These are phyloP conservation scores for Serilophus lunatus DNA, from an alignment of 2,113 vertebrate genomes.

Conservation along the genomic window DNA sequence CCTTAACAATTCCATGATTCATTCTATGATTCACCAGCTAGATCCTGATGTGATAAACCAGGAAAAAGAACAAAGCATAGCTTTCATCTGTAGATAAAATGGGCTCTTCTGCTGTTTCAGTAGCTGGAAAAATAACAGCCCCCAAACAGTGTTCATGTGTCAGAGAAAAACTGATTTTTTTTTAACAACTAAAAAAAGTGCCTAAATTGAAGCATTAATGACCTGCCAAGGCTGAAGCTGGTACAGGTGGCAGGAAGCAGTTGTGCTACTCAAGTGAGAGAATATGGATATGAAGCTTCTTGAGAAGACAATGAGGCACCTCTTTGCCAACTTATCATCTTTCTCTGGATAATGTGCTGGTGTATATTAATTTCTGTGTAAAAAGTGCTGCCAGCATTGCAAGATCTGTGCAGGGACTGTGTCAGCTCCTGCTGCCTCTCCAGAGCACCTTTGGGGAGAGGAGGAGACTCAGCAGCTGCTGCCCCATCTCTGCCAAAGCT, in stretches of 20 bases:
- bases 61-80: neutral
- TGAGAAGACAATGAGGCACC: neutral
- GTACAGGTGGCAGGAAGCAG: neutral
- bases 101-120: neutral
- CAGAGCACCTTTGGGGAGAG: neutral
- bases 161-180: neutral
- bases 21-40: neutral
- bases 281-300: neutral
- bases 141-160: neutral
- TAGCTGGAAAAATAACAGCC: neutral
- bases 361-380: neutral
- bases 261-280: neutral
- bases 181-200: neutral
- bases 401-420: neutral
- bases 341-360: fast-evolving
- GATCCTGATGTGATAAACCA: neutral
- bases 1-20: neutral
- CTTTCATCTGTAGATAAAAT: neutral
- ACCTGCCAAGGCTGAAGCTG: neutral
- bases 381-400: fast-evolving
- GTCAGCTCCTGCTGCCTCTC: neutral
- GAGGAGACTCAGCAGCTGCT: constrained; percentile 50
- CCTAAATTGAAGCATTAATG: neutral
- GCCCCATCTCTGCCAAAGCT: constrained; percentile 6
- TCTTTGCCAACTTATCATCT: neutral